Conservation (phyloP, 2,888 invertebrate genomes). For the Actias luna region DNA sequence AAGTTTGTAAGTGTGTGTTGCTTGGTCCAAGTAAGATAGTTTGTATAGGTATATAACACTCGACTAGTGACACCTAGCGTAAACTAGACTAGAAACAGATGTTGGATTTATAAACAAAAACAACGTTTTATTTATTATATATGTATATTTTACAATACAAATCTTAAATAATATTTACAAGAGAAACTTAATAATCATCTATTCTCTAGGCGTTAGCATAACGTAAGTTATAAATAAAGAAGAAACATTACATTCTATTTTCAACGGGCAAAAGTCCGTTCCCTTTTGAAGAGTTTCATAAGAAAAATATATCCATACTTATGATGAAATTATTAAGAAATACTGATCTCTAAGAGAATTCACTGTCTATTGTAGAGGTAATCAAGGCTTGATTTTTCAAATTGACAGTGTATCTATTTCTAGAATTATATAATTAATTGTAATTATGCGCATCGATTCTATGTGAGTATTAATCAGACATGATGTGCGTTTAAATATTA, state of each 20-base stretch:
- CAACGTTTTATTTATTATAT: not conserved
- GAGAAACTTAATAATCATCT: conserved; percentile 2
- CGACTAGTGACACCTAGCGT: too few species aligned
- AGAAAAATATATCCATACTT: not conserved
- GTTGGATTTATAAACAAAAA: not conserved
- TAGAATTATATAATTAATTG: too few species aligned
- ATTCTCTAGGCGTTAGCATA: not conserved
- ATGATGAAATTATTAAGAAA: not conserved
- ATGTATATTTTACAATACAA: conserved; percentile 15
- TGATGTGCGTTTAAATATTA: not conserved
- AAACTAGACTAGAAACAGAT: too few species aligned
- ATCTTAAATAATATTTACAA: conserved; percentile 26
- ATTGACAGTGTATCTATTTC: not conserved
- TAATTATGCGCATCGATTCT: too few species aligned
- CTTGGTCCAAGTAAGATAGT: too few species aligned
- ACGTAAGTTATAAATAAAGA: not conserved
- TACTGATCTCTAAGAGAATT: not conserved
- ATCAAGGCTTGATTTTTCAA: not conserved
- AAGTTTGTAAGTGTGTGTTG: too few species aligned
- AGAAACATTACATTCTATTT: not conserved
- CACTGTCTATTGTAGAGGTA: not conserved
- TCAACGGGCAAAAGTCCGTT: not conserved
- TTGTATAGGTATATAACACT: too few species aligned
- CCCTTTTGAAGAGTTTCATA: not conserved
- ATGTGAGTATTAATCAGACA: too few species aligned